A percentile compares a stretch with the other conserved stretches of the same genome.
These are phyloP conservation scores for Mellivora capensis DNA, from an alignment of 2,113 vertebrate species.

Conservation along the genomic window DNA sequence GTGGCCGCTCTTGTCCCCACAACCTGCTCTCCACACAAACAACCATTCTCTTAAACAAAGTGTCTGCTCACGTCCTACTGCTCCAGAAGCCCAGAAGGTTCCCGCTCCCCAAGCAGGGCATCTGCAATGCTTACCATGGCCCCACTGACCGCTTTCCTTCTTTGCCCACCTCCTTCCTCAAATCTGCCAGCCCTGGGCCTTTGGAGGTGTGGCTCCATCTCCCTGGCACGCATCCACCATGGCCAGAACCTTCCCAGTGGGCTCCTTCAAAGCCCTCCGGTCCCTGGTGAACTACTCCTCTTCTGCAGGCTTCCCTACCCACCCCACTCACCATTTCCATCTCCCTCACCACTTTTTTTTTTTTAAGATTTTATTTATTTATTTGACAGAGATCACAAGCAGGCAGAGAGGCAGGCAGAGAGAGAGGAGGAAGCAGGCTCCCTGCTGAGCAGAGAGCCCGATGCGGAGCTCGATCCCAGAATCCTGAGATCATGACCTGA, in stretches of 20 bases:
- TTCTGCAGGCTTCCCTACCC: too few species aligned
- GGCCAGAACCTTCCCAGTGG: background rate
- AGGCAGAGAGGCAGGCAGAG: too few species aligned
- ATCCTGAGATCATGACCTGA: too few species aligned
- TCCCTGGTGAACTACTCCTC: background rate
- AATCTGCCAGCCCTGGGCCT: background rate
- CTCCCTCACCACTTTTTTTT: background rate
- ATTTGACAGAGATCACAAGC: too few species aligned
- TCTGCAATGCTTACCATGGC: rapidly evolving
- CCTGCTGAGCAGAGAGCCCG: too few species aligned
- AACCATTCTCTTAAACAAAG: background rate
- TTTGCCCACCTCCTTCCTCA: rapidly evolving
- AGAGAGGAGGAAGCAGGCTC: too few species aligned
- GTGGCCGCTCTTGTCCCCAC: background rate
- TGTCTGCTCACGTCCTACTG: rapidly evolving
- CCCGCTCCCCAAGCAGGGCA: background rate
- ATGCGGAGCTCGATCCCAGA: too few species aligned
- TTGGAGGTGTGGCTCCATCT: rapidly evolving
- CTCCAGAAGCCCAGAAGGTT: background rate
- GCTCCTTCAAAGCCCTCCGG: background rate
- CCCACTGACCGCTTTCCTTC: rapidly evolving
- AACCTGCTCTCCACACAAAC: background rate
- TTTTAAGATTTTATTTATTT: too few species aligned
- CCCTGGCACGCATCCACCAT: rapidly evolving
- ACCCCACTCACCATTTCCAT: rapidly evolving